Evolutionary conservation across 2,888 invertebrate species (phyloP), one percentile per base, ranked within the genome.

Genomic region (Troglohyphantes excavatus): DNA sequence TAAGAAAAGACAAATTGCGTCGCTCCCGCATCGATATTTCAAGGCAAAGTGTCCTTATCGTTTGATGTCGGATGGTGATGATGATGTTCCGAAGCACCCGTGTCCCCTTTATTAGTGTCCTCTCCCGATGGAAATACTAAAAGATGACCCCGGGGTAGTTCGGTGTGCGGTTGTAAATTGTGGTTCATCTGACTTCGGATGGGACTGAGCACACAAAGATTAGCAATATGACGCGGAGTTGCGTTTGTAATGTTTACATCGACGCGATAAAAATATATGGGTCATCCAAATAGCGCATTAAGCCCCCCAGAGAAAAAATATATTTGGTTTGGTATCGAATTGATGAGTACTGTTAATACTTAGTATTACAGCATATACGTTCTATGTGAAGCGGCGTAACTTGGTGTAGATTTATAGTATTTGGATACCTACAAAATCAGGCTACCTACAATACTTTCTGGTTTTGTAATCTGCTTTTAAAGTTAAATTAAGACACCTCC

Each of bases 21-120:
- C 68, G 39, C n/a, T 75, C 84, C 75, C 84, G 75, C 84, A 85
- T 85, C 85, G 61, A 85, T 85, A 85, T 85, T 85, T 85, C 85
- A 85, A 76, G 29, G 33, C 46, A 46, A 46, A 75, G 65, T 53
- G 67, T 23, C 84, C 85, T 85, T 85, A 85, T 85, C 85, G 61
- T 33, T 61, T 17, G 61, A 63, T 43, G 59, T 70, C 70, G 73
- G 68, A 70, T 68, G 75, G 21, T 27, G 53, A 53, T 75, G 75
- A 72, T 72, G 43, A 59, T 53, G 53, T 53, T 53, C 13, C n/a
- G 53, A n/a, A 53, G n/a, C 53, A 53, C 23, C 33, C 67, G 43
- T 53, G 53, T 33, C 83, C 26, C 26, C 46, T 65, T 79, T 82
- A 82, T 72, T 82, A 82, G 65, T 61, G 27, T 65, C 68, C 26